Evolutionary conservation across 2,113 vertebrate species (phyloP), one percentile per base, ranked within the genome.

Genomic region (Pseudorectes ferrugineus): DNA sequence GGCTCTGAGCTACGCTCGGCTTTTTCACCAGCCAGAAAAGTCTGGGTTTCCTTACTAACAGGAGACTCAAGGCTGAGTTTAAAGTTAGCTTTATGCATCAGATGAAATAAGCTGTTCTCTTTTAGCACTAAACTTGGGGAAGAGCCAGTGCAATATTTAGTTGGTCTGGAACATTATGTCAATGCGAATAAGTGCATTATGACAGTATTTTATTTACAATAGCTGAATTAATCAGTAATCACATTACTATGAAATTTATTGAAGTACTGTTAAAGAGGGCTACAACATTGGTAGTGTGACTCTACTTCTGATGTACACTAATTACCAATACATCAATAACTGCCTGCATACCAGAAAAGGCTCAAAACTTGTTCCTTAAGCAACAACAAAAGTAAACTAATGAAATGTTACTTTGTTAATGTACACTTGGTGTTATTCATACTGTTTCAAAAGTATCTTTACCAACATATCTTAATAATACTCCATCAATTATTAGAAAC

Each of bases 1-100:
- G n/a, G 43, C 77, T 83, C 26, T 25, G 54, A 1, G 2, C 52
- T 67, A 31, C 15, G 2, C 12, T 52, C 0, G 0, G 31, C 33
- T 35, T 82, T 94, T 42, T 21, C 62, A 87, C 28, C 31, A 42
- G 31, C 19, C 38, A 28, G 57, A 31, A 25, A 57, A 55, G 35
- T 38, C 45, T 40, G n/a, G 8, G 8, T 91, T 77, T 52, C 25
- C 35, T 55, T 58, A 14, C 36, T 26, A 29, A 26, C 7, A 48
- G 14, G 8, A 80, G 6, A n/a, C 4, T 40, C 28, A 28, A 33
- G 24, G 36, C 10, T 61, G 25, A 29, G n/a, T 51, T 86, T 66
- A 31, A 86, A 93, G 20, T 28, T 15, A 38, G 16, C 12, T 62
- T 73, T 63, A 31, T 29, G 28, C 31, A 10, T 36, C 29, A 66